A percentile compares a stretch with the other conserved stretches of the same genome.
Conservation (phyloP, 2,888 invertebrate genomes). For the Dryocosmus kuriphilus region DNA sequence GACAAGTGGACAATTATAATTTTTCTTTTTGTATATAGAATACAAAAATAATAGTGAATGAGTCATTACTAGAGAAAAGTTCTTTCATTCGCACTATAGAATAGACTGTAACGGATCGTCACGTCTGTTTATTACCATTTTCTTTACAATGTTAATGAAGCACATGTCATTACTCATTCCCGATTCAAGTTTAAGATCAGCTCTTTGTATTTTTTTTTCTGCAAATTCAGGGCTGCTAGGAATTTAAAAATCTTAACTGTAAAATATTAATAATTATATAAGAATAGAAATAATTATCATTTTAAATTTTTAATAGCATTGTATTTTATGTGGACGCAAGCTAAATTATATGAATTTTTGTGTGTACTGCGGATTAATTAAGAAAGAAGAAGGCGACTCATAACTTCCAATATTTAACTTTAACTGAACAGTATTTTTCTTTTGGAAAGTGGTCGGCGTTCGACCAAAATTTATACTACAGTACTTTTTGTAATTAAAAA, state of each 20-base stretch:
- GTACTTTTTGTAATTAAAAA: too few relatives aligned
- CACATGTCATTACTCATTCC: slow-evolving; percentile 15
- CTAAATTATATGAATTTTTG: too few relatives aligned
- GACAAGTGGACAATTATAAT: neutral
- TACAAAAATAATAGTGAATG: slow-evolving; percentile 8
- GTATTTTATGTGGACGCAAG: too few relatives aligned
- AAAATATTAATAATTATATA: neutral
- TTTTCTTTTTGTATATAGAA: slow-evolving; percentile 1
- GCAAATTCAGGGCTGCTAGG: neutral
- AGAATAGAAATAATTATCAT: neutral
- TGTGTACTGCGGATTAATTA: too few relatives aligned
- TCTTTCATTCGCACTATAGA: slow-evolving; percentile 2
- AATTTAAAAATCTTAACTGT: neutral
- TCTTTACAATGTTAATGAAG: slow-evolving; percentile 21
- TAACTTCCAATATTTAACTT: too few relatives aligned
- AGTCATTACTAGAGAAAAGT: slow-evolving; percentile 16
- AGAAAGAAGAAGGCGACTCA: too few relatives aligned
- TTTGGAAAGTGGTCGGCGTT: too few relatives aligned
- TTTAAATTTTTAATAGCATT: too few relatives aligned
- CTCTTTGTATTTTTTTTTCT: slow-evolving; percentile 11
- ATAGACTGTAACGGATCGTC: neutral
- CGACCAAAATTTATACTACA: too few relatives aligned
- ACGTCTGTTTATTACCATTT: slow-evolving; percentile 21
- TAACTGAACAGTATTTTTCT: too few relatives aligned
- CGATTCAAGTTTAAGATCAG: slow-evolving; percentile 25